These are phyloP conservation scores for Ypsolopha scabrella DNA, from an alignment of 2,888 invertebrate species.

Conservation along the genomic window DNA sequence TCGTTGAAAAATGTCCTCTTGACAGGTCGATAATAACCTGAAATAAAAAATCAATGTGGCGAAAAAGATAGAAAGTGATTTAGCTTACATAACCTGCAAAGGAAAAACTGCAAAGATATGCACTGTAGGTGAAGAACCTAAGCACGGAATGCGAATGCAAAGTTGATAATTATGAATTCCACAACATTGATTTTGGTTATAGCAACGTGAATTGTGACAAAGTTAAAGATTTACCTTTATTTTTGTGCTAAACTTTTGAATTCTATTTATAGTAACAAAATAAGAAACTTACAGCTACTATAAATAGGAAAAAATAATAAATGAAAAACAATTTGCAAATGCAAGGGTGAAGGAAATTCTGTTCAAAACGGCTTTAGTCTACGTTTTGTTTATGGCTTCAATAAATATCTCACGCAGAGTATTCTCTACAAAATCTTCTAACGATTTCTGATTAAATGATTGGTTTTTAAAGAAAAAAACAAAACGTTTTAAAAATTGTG, in stretches of 20 bases:
- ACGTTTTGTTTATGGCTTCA: conserved; percentile 29
- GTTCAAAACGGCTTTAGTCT: conserved; percentile 37
- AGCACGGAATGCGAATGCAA: no score
- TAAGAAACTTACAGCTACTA: no score
- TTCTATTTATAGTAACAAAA: no score
- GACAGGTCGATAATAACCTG: conserved; percentile 70
- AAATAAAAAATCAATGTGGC: conserved; percentile 63
- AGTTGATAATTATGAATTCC: no score
- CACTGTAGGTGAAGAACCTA: no score
- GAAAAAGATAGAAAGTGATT: conserved; percentile 9
- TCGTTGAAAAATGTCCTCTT: conserved; percentile 63
- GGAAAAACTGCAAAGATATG: not conserved
- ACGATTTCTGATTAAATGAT: not conserved
- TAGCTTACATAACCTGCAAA: not conserved
- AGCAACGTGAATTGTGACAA: no score
- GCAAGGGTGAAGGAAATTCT: conserved; percentile 56
- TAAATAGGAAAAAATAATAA: not conserved
- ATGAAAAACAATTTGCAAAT: conserved; percentile 43
- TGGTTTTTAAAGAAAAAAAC: not conserved
- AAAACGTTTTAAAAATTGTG: not conserved
- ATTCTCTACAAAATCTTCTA: not conserved
- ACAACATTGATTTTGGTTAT: no score
- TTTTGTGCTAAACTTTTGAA: no score
- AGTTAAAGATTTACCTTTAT: no score
- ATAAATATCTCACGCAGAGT: not conserved